A percentile compares a stretch with the other conserved stretches of the same genome.
phyloP scores from a whole-genome alignment of 2,797 vertebrate species.

The Paedocypris micromegethes region DNA sequence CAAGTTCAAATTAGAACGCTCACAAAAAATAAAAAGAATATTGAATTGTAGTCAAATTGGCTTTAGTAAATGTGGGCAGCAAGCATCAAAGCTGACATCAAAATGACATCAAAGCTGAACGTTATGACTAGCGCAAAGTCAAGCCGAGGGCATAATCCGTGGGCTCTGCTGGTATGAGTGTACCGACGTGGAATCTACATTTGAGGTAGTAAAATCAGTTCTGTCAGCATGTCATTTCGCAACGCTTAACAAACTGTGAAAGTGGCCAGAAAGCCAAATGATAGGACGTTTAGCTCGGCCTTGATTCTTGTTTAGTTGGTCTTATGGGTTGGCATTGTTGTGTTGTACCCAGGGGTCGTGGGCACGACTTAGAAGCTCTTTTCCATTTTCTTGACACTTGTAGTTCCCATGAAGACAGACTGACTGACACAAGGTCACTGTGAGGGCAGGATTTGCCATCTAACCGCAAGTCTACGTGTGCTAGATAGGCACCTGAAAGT shows the following conservation, averaged over 20 bases:
- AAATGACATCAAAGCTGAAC: no score
- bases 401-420: no score
- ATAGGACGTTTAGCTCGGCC: no score
- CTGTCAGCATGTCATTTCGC: slow-evolving; percentile 43
- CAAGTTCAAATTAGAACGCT: no score
- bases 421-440: slow-evolving; percentile 27
- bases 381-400: no score
- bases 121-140: slow-evolving; percentile 37
- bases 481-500: slow-evolving; percentile 61
- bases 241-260: no score
- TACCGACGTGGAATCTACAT: slow-evolving; percentile 24
- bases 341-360: not conserved
- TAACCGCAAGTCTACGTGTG: slow-evolving; percentile 59
- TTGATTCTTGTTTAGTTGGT: not conserved
- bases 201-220: slow-evolving; percentile 38
- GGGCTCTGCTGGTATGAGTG: slow-evolving; percentile 45
- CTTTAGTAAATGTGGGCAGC: no score
- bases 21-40: no score
- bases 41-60: no score
- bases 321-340: not conserved
- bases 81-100: no score
- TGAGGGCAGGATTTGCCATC: slow-evolving; percentile 46
- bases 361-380: no score
- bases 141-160: slow-evolving; percentile 43
- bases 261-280: no score